phyloP scores from a whole-genome alignment of 2,113 vertebrate species.

The Gymnocephalus cernua region DNA sequence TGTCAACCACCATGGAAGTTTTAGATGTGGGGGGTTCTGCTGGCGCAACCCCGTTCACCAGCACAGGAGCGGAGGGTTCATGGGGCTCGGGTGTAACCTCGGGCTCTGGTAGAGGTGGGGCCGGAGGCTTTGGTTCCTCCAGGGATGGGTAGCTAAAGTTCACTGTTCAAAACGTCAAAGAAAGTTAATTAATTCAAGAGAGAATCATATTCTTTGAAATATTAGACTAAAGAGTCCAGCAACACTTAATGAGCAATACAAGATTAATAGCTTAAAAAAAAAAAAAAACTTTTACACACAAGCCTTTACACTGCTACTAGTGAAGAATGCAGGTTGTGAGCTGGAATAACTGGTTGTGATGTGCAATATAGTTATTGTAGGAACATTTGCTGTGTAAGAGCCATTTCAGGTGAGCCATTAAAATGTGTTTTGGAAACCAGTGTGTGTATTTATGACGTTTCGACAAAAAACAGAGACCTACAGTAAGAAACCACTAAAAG shows the following conservation, averaged over 20 bases:
- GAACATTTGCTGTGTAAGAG: not conserved
- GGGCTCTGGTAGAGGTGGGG: constrained; percentile 66
- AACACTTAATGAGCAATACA: not conserved
- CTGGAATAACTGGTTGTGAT: not conserved
- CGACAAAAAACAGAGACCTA: too few relatives aligned
- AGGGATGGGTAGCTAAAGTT: constrained; percentile 96
- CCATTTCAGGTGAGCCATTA: not conserved
- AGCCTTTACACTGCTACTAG: not conserved
- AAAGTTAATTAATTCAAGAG: not conserved
- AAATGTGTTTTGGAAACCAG: not conserved
- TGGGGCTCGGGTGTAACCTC: constrained; percentile 66
- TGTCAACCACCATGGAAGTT: constrained; percentile 57
- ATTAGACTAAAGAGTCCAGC: not conserved
- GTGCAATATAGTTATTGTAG: too few relatives aligned
- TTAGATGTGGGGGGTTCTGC: constrained; percentile 68
- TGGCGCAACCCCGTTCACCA: constrained; percentile 74
- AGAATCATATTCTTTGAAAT: not conserved
- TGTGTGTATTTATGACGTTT: not conserved
- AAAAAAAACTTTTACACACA: too few relatives aligned
- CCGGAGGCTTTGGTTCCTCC: constrained; percentile 90
- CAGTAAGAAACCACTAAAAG: not conserved
- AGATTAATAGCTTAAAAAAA: not conserved
- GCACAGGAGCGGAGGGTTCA: constrained; percentile 64
- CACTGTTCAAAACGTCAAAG: constrained; percentile 83
- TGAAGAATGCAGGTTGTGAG: not conserved